Evolutionary conservation across 1,140 invertebrate genomes (phyloP), one percentile per base, ranked within the genome.

Genomic region (Zaprionus lachaisei): DNA sequence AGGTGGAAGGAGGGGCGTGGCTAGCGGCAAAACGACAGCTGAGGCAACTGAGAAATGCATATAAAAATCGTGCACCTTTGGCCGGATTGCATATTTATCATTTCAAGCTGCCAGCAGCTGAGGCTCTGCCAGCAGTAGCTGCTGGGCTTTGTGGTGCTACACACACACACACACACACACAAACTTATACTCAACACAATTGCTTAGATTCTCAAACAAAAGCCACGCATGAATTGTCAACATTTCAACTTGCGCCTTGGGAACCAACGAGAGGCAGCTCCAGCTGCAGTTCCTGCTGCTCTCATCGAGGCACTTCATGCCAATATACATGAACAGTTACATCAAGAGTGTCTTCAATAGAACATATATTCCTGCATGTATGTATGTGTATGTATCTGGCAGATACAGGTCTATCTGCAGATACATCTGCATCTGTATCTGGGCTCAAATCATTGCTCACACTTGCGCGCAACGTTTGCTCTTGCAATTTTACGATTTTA

Each of bases 51-150:
- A 79, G 70, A 84, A 84, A 84, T 84, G 81, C 81, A 84, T 84
- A 84, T 80, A 84, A 84, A 84, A 80, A 84, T 84, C 73, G 66
- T 80, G 80, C 81, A 84, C 81, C 81, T 84, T 84, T 84, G 81
- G 57, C 81, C 68, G 81, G 81, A 80, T 84, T 80, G 81, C 81
- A 84, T 84, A 84, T 84, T 84, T 84, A 84, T 84, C 81, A 84
- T 84, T 84, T 80, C 77, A 66, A 69, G 81, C 74, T 84, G 81
- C 77, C 81, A 80, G 65, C 34, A 73, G 71, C 70, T 54, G 34
- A 67, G 47, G 41, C 56, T 49, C 17, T 5, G 55, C 15, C 41
- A 58, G 24, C 22, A 37, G 9, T 38, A 60, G 62, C 28, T 63
- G 38, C 12, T 24, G 47, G 47, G 47, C 47, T 24, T 51, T 51